Evolutionary conservation across 2,797 vertebrate genomes (phyloP).

Genomic region (Trichosurus vulpecula): DNA sequence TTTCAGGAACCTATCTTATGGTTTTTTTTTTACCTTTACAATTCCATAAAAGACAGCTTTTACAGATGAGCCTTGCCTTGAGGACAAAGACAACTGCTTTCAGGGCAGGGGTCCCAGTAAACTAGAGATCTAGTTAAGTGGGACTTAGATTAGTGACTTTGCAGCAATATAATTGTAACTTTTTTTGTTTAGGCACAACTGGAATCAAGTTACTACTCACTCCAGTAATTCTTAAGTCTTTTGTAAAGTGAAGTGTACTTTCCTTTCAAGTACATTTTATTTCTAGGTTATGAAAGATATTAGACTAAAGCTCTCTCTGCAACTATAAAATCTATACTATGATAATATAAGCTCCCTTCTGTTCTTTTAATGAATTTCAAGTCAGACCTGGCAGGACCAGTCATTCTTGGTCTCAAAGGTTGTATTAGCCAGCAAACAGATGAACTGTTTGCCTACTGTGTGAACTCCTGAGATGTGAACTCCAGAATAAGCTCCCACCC

Average conservation of each 20-base stretch:
- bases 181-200: neutral
- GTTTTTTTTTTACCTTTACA: neutral
- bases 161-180: too few relatives aligned
- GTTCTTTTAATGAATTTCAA: conserved; percentile 12
- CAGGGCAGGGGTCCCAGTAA: too few relatives aligned
- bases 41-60: too few relatives aligned
- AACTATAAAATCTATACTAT: conserved; percentile 17
- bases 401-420: neutral
- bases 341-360: neutral
- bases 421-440: conserved; percentile 7
- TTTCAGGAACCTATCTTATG: neutral
- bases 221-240: neutral
- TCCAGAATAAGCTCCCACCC: conserved; percentile 8
- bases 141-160: too few relatives aligned
- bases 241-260: neutral
- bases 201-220: neutral
- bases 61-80: too few relatives aligned
- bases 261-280: neutral
- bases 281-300: conserved; percentile 16
- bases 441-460: neutral
- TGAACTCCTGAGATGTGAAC: conserved; percentile 8
- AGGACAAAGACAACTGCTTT: too few relatives aligned
- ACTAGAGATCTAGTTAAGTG: too few relatives aligned
- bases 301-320: neutral
- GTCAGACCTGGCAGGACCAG: neutral